Evolutionary conservation across 2,888 invertebrate genomes (phyloP), one percentile per base, ranked within the genome.

Genomic region (Pherbina coryleti): DNA sequence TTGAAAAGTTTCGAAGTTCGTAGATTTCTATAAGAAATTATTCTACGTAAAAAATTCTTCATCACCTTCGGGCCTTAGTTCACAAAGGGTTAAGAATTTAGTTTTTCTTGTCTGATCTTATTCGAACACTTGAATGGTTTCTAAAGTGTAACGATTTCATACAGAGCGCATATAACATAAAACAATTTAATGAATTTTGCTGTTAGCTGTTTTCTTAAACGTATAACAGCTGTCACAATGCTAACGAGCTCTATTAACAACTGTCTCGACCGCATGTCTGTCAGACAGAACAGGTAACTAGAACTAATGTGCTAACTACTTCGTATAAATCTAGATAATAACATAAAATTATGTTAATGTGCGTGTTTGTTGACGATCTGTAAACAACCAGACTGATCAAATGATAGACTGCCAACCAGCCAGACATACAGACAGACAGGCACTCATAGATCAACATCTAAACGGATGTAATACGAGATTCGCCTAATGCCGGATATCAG

Each of bases 271-370:
- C 28, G 60, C 60, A 22, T 60, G 67, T 22, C 37, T 34, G 67
- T n/a, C 37, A 44, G 67, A 67, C 44, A 37, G 67, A 19, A 34
- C 67, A 19, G 34, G 67, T 34, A 22, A 19, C 25, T 60, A 37
- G 67, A 67, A 44, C 34, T 44, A 67, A 67, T 67, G 67, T 67
- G 67, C 31, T 67, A 67, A 67, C 67, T 67, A 37, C 67, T 37
- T 44, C 22, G 44, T 67, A 67, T 37, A 67, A 67, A 74, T 53
- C 37, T 34, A 66, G 75, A 75, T 78, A 71, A 75, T 78, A 78
- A 75, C 71, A 72, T 69, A 25, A 72, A 75, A 75, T 75, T 78
- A 78, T 78, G 75, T 71, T 78, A 78, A 78, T 78, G 64, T 72
- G 75, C 71, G 72, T 78, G 78, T 75, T 57, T 57, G 55, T 19